Base-by-base conservation (phyloP, 2,113 vertebrate genomes). In the Channa argus region DNA sequence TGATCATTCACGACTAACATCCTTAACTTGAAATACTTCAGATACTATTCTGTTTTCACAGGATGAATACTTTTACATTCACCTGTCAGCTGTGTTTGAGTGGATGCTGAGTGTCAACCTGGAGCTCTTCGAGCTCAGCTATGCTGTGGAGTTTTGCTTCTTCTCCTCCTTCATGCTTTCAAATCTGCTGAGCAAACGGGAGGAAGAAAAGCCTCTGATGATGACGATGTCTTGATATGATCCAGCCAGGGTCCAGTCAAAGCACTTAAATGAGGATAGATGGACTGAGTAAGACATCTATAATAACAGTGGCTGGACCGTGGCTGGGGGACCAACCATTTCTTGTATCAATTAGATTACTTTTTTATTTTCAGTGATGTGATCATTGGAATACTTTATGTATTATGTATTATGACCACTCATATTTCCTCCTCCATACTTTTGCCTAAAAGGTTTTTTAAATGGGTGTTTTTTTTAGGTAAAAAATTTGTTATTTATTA, bases 91-190 rank as follows among this genome's bases (percentile, higher is more conserved):
- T 2, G 61, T 95, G 11, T 94, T 94, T 65, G 94, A 95, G 77
- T 95, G 94, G 94, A 88, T 87, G 51, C 88, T 95, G 44, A 91
- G 89, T 1, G 12, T 88, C 36, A 95, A 95, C 82, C 58, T 94
- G 73, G 89, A 95, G 81, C 47, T 95, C 44, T 95, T 94, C 63
- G 93, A 94, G 82, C 86, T 95, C 79, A 95, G 90, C 80, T 95
- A 75, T 8, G 49, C 68, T 0, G 77, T 86, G 60, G 94, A 95
- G 78, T 95, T 95, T 70, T 88, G 50, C 53, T 91, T 74, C 85
- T 95, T 95, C 84, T 94, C 94, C 0, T 92, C 93, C 8, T 90
- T 74, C 78, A 94, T 94, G 94, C 6, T 95, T 39, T 87, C 92
- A n/a, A 92, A 92, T 6, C 86, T 95, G 53, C 13, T 94, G 56